A percentile compares a stretch with the other conserved stretches of the same genome.
These are phyloP conservation scores for Bombus confusus DNA, from an alignment of 1,140 invertebrate genomes.

Conservation along the genomic window DNA sequence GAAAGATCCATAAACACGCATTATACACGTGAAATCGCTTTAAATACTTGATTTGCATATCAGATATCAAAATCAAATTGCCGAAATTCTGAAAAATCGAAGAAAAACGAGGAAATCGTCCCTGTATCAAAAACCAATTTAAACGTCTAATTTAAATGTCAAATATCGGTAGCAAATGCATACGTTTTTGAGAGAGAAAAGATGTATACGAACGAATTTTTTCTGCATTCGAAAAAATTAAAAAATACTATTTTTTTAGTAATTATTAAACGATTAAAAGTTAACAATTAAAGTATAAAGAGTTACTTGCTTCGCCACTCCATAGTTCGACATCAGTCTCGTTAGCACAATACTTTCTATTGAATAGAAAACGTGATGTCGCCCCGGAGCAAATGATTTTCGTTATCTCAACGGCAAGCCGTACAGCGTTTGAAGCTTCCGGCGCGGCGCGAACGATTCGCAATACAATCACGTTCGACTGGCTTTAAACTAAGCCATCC, in stretches of 20 bases:
- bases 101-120: too few species aligned
- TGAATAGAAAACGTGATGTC: constrained; percentile 6
- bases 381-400: neutral
- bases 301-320: neutral
- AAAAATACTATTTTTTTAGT: neutral
- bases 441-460: constrained; percentile 1
- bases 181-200: too few species aligned
- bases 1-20: too few species aligned
- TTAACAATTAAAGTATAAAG: neutral
- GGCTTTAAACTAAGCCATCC: constrained; percentile 21
- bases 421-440: neutral
- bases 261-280: neutral
- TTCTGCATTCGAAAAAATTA: neutral
- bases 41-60: too few species aligned
- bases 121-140: too few species aligned
- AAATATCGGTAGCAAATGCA: too few species aligned
- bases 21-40: too few species aligned
- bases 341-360: neutral
- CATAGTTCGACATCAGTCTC: too few species aligned
- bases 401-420: neutral
- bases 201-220: too few species aligned
- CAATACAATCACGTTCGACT: constrained; percentile 6
- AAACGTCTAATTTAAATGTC: too few species aligned
- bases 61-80: too few species aligned
- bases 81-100: too few species aligned